phyloP scores from a whole-genome alignment of 37 sponge, comb jelly and placozoan species.

The Spongilla lacustris region DNA sequence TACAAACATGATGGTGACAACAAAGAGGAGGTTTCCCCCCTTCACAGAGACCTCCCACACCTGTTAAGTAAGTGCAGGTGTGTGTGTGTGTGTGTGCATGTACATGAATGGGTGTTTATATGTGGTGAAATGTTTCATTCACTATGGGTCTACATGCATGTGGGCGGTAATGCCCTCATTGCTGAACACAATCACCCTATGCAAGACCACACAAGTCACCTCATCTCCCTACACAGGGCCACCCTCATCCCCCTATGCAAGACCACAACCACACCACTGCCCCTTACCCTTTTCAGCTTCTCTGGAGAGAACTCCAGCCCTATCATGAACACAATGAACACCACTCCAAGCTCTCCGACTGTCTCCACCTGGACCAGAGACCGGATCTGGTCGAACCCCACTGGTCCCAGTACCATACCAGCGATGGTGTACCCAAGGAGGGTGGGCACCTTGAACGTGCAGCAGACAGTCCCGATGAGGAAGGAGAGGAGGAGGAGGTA shows the following conservation, averaged over 20 bases:
- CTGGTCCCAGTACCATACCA: slow-evolving; percentile 90
- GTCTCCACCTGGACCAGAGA: slow-evolving; percentile 83
- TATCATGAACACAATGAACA: slow-evolving; percentile 84
- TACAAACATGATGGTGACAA: slow-evolving; percentile 31
- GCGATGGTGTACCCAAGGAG: slow-evolving; percentile 85
- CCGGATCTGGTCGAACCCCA: slow-evolving; percentile 68
- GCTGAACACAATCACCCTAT: too few relatives aligned
- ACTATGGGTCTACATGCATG: too few relatives aligned
- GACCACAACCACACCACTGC: slow-evolving; percentile 2
- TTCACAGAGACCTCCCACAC: slow-evolving; percentile 79
- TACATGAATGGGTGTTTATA: not conserved
- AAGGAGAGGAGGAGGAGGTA: slow-evolving; percentile 69
- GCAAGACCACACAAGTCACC: too few relatives aligned
- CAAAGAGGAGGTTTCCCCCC: slow-evolving; percentile 57
- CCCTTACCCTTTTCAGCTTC: slow-evolving; percentile 78
- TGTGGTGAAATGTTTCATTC: too few relatives aligned
- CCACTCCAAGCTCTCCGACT: slow-evolving; percentile 92
- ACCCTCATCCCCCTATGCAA: too few relatives aligned
- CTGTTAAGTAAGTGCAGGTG: slow-evolving; percentile 26
- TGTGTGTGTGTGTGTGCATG: not conserved
- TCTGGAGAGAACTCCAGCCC: slow-evolving; percentile 92
- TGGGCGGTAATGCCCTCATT: too few relatives aligned
- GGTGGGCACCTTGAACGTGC: slow-evolving; percentile 68
- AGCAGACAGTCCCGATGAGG: slow-evolving; percentile 55
- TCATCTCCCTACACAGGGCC: too few relatives aligned